Conservation (phyloP, 2,797 vertebrate genomes). For the Channallabes apus region DNA sequence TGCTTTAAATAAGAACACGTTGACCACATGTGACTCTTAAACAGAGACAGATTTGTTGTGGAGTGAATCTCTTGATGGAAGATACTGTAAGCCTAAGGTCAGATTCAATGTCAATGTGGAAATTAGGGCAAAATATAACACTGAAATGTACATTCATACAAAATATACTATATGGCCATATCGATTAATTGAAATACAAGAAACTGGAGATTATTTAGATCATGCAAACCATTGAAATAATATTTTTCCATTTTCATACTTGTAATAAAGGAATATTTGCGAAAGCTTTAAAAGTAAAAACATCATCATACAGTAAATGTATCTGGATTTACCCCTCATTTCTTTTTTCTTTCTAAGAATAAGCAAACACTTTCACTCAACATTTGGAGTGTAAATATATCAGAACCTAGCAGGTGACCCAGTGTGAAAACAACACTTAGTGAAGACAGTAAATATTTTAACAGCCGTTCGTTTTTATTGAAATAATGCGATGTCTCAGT, state of each 20-base stretch:
- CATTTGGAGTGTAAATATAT: neutral
- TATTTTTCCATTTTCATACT: neutral
- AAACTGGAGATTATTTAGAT: too few species aligned
- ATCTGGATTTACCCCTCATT: neutral
- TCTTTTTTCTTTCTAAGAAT: neutral
- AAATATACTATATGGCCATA: neutral
- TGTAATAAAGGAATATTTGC: neutral
- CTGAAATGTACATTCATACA: neutral
- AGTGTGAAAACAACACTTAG: neutral
- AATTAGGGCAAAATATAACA: neutral
- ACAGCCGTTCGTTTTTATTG: slow-evolving; percentile 73
- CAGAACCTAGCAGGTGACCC: neutral
- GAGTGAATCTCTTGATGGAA: neutral
- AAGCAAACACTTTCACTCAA: neutral
- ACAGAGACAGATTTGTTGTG: slow-evolving; percentile 25
- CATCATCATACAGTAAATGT: neutral
- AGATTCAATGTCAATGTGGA: neutral
- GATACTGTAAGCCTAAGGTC: neutral
- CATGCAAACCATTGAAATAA: neutral
- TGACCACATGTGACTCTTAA: slow-evolving; percentile 55
- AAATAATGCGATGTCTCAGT: slow-evolving; percentile 75
- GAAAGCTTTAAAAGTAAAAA: neutral
- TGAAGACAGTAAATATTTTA: slow-evolving; percentile 32
- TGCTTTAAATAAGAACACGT: neutral
- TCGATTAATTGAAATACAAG: too few species aligned